phyloP scores from a whole-genome alignment of 2,888 invertebrate genomes.

The Pyrocoelia pectoralis region DNA sequence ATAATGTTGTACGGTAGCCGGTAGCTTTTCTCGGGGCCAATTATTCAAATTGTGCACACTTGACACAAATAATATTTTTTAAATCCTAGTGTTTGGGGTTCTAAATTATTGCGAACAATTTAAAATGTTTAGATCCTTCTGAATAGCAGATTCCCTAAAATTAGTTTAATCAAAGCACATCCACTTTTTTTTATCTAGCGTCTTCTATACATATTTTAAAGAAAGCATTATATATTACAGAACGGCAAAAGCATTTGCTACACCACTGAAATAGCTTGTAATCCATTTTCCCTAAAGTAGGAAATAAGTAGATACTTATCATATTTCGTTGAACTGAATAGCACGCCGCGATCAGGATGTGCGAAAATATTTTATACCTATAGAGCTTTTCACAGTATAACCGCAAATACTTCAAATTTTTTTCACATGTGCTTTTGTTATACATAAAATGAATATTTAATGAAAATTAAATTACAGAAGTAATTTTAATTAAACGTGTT shows the following conservation, averaged over 20 bases:
- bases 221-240: not conserved
- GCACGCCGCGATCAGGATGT: constrained; percentile 5
- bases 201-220: not conserved
- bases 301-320: constrained; percentile 12
- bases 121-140: too few species aligned
- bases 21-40: too few species aligned
- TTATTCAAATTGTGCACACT: too few species aligned
- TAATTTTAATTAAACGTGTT: constrained; percentile 29
- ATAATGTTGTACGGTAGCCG: too few species aligned
- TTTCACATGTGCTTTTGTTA: not conserved
- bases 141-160: not conserved
- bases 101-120: too few species aligned
- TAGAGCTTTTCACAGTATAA: not conserved
- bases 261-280: constrained; percentile 5
- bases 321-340: constrained; percentile 8
- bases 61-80: too few species aligned
- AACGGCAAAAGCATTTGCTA: constrained; percentile 3
- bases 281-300: constrained; percentile 11
- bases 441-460: constrained; percentile 2
- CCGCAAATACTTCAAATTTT: not conserved
- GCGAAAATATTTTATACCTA: not conserved
- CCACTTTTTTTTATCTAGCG: constrained; percentile 5
- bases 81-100: too few species aligned
- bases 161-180: constrained; percentile 7
- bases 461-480: constrained; percentile 18